Evolutionary conservation across 64 coral and sea anemone species (phyloP).

Genomic region (Catalaphyllia jardinei): DNA sequence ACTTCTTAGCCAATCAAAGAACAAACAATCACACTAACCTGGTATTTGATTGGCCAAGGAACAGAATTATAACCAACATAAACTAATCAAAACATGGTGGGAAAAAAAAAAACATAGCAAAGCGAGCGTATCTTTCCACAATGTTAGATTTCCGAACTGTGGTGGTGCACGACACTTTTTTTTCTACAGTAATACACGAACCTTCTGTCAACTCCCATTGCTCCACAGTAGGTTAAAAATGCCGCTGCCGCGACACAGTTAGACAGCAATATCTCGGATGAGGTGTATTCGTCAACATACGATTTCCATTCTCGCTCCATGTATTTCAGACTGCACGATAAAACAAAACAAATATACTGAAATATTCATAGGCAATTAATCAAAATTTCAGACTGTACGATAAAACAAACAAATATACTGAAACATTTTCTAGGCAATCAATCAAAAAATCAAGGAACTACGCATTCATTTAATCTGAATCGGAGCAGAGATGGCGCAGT

Average conservation of each 20-base stretch:
- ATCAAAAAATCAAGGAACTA: no score
- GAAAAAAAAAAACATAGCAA: no score
- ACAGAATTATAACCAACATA: no score
- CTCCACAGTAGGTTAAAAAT: conserved; percentile 97
- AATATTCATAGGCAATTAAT: no score
- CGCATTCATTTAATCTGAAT: no score
- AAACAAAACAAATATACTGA: neutral
- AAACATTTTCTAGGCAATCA: no score
- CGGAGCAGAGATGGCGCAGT: no score
- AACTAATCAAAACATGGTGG: no score
- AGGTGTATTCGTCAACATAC: conserved; percentile 90
- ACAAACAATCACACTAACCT: neutral
- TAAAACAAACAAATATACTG: neutral
- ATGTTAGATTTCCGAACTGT: no score
- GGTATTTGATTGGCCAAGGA: no score
- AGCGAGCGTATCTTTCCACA: no score
- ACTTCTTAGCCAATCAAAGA: neutral
- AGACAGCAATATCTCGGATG: conserved; percentile 86
- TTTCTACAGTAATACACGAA: neutral
- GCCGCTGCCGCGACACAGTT: conserved; percentile 95
- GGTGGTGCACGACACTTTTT: no score
- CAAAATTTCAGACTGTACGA: conserved; percentile 42
- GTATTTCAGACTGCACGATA: conserved; percentile 57
- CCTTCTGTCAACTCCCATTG: conserved; percentile 98
- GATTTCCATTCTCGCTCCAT: conserved; percentile 83